A percentile compares a stretch with the other conserved stretches of the same genome.
Evolutionary conservation across 2,888 invertebrate genomes (phyloP).

Genomic region (Ectobius pallidus): DNA sequence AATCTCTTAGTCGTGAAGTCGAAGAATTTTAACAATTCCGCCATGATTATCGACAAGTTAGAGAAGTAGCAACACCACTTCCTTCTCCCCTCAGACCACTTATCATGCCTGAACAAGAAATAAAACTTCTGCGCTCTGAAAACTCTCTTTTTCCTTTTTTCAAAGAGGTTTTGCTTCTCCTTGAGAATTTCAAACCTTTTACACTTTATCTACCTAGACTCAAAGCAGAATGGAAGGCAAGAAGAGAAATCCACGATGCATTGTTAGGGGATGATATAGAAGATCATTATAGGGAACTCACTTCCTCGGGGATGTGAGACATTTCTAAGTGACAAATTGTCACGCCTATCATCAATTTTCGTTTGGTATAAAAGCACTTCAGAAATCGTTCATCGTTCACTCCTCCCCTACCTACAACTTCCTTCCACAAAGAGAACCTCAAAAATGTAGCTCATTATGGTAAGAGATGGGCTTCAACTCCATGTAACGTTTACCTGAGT

Average conservation of each 20-base stretch:
- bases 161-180: not conserved
- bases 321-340: conserved; percentile 1
- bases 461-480: too few species aligned
- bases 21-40: too few species aligned
- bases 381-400: not conserved
- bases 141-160: not conserved
- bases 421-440: too few species aligned
- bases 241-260: too few species aligned
- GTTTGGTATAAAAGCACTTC: not conserved
- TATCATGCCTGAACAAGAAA: too few species aligned
- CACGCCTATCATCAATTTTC: not conserved
- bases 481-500: too few species aligned
- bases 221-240: not conserved
- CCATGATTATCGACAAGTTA: too few species aligned
- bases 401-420: not conserved
- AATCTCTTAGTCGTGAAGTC: too few species aligned
- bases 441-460: too few species aligned
- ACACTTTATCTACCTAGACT: not conserved
- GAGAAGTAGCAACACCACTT: too few species aligned
- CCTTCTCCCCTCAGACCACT: too few species aligned
- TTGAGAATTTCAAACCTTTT: not conserved
- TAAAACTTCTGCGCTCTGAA: not conserved
- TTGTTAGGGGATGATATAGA: too few species aligned
- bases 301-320: not conserved
- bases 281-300: not conserved